Percentiles rank a stretch among this genome's conserved stretches.
phyloP scores from a whole-genome alignment of 64 coral and sea anemone genomes.

The Pachyseris speciosa region DNA sequence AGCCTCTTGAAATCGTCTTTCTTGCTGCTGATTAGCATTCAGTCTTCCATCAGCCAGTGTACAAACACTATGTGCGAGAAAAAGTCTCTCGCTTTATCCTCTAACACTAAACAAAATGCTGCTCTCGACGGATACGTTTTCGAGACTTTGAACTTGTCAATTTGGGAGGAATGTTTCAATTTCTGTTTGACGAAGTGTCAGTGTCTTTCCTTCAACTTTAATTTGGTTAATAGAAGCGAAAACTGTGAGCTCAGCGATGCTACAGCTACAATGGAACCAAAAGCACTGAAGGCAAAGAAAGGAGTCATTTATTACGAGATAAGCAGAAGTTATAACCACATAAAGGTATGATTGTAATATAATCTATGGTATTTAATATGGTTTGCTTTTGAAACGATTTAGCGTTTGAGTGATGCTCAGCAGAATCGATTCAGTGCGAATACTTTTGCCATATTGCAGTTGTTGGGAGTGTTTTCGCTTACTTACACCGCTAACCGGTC shows the following conservation, averaged over 20 bases:
- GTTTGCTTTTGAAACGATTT: no score
- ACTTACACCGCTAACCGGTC: no score
- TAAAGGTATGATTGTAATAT: not conserved
- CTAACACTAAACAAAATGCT: not conserved
- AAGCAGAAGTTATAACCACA: not conserved
- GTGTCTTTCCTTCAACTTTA: conserved; percentile 14
- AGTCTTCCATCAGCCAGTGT: not conserved
- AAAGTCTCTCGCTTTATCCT: not conserved
- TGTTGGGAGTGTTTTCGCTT: no score
- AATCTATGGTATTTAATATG: no score
- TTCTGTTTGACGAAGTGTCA: not conserved
- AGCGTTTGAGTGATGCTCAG: no score
- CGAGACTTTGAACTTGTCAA: not conserved
- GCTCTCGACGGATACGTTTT: not conserved
- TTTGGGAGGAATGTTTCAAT: not conserved
- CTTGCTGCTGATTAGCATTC: not conserved
- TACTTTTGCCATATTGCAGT: no score
- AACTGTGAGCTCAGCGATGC: conserved; percentile 35
- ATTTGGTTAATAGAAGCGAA: not conserved
- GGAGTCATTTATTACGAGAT: conserved; percentile 3
- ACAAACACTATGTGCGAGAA: not conserved
- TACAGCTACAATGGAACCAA: not conserved
- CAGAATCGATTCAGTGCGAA: no score
- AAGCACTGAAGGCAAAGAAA: not conserved
- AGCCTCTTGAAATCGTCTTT: no score